Conservation (phyloP, 2,797 vertebrate genomes). For the Hyperoplus lanceolatus region DNA sequence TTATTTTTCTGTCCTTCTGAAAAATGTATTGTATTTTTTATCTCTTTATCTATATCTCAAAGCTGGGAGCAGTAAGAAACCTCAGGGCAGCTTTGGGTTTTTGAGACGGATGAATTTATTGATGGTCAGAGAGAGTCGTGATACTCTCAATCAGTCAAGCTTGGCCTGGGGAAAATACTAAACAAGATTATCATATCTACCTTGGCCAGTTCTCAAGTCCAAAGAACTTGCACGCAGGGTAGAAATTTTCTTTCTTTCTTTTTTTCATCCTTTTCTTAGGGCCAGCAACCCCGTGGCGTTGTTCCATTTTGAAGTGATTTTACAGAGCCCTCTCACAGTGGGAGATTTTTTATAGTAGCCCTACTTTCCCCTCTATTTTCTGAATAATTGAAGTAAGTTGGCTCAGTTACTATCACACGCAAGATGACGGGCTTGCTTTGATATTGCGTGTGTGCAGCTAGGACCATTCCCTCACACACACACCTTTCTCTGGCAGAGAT, state of each 20-base stretch:
- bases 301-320: slow-evolving; percentile 65
- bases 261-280: slow-evolving; percentile 31
- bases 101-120: slow-evolving; percentile 46
- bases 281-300: slow-evolving; percentile 27
- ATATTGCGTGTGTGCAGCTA: slow-evolving; percentile 47
- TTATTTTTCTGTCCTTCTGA: neutral
- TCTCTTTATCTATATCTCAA: neutral
- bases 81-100: slow-evolving; percentile 19
- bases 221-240: slow-evolving; percentile 20
- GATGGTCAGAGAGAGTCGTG: slow-evolving; percentile 30
- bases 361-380: slow-evolving; percentile 44
- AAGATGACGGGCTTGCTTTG: slow-evolving; percentile 60
- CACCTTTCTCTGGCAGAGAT: slow-evolving; percentile 57
- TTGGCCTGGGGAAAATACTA: slow-evolving; percentile 50
- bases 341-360: slow-evolving; percentile 53
- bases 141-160: slow-evolving; percentile 28
- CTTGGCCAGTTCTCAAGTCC: slow-evolving; percentile 35
- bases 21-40: neutral
- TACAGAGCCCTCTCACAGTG: slow-evolving; percentile 45
- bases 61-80: slow-evolving; percentile 2
- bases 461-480: slow-evolving; percentile 55
- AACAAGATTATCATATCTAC: slow-evolving; percentile 43
- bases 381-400: slow-evolving; percentile 57
- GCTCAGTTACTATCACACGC: slow-evolving; percentile 44
- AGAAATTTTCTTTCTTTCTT: neutral